Conservation (phyloP, 2,888 invertebrate genomes). For the Ceramica pisi region DNA sequence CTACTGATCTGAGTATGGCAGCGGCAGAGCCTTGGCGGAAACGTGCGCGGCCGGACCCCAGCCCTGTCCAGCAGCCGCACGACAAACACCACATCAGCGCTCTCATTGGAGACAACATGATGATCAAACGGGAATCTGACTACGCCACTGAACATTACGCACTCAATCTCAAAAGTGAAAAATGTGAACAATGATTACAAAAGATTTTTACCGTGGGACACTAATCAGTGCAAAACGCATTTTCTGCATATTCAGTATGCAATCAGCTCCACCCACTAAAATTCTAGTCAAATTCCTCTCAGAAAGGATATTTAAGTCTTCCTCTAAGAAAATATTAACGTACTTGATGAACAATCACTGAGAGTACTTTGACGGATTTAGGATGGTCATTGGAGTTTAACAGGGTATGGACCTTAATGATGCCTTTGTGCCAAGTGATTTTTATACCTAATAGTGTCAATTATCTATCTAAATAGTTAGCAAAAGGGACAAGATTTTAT, state of each 20-base stretch:
- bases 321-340: slow-evolving; percentile 74
- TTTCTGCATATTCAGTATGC: slow-evolving; percentile 71
- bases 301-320: slow-evolving; percentile 84
- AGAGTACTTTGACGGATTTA: slow-evolving; percentile 88
- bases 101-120: slow-evolving; percentile 88
- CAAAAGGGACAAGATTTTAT: slow-evolving; percentile 84
- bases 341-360: slow-evolving; percentile 77
- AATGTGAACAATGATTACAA: slow-evolving; percentile 89
- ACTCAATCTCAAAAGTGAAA: slow-evolving; percentile 89
- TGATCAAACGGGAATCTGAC: slow-evolving; percentile 87
- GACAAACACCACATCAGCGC: slow-evolving; percentile 90
- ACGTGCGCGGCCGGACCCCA: slow-evolving; percentile 82
- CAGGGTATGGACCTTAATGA: slow-evolving; percentile 89
- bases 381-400: slow-evolving; percentile 83
- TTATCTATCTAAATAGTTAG: slow-evolving; percentile 87
- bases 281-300: slow-evolving; percentile 89
- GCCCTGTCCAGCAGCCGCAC: slow-evolving; percentile 74
- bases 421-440: slow-evolving; percentile 91
- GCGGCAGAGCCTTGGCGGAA: slow-evolving; percentile 88
- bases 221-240: slow-evolving; percentile 75
- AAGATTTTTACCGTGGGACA: slow-evolving; percentile 71
- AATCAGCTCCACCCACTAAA: slow-evolving; percentile 84
- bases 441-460: slow-evolving; percentile 89
- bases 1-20: slow-evolving; percentile 93
- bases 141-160: slow-evolving; percentile 86